Conservation (phyloP, 2,797 vertebrate species). For the Syngnathus acus region DNA sequence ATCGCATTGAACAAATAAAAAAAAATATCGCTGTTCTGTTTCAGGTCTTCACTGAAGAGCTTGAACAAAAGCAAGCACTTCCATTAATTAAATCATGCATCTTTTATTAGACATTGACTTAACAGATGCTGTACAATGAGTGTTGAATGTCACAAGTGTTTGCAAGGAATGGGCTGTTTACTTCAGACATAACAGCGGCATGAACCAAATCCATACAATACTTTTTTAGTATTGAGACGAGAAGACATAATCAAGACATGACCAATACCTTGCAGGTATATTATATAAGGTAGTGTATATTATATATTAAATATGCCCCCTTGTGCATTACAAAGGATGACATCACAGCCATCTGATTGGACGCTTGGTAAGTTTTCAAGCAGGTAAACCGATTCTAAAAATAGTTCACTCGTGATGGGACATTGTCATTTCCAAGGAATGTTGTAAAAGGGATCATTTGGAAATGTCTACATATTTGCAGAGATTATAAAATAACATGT, state of each 20-base stretch:
- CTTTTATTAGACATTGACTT: slow-evolving; percentile 37
- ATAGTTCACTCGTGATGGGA: no score
- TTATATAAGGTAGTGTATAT: no score
- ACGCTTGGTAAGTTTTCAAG: no score
- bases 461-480: not conserved
- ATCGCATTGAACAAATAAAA: not conserved
- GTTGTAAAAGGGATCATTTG: no score
- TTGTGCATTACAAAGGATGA: no score
- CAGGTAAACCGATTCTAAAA: no score
- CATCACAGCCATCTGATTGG: no score
- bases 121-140: slow-evolving; percentile 24
- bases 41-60: slow-evolving; percentile 12
- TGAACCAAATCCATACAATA: not conserved
- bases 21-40: not conserved
- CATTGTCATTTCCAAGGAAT: no score
- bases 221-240: no score
- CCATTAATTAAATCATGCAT: slow-evolving; percentile 46
- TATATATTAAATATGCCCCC: no score
- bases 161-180: not conserved
- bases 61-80: slow-evolving; percentile 33
- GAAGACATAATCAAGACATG: no score
- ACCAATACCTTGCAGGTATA: no score
- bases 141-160: not conserved
- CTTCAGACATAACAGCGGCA: not conserved
- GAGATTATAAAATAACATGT: not conserved